phyloP scores from a whole-genome alignment of 2,113 vertebrate species.

The Rhegmatorhina hoffmannsi region DNA sequence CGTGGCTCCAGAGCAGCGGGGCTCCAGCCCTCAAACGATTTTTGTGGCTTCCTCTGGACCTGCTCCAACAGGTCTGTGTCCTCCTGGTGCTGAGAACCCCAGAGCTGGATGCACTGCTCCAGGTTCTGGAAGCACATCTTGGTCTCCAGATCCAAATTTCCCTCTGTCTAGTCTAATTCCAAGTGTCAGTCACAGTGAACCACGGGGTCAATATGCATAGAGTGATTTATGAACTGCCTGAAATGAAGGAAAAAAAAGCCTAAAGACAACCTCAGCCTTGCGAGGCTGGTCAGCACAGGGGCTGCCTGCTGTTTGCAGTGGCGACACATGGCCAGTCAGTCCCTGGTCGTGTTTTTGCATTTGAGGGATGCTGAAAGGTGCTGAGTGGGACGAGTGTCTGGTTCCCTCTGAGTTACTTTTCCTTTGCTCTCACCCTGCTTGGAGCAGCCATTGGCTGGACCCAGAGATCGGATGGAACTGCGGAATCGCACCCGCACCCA shows the following conservation, averaged over 20 bases:
- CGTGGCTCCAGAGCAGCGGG: not conserved
- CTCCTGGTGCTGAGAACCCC: not conserved
- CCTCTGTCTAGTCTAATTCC: not conserved
- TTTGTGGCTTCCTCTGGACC: not conserved
- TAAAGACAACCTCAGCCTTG: accelerated
- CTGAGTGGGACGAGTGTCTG: not conserved
- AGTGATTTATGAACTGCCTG: not conserved
- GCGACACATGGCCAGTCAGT: not conserved
- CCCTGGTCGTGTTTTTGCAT: not conserved
- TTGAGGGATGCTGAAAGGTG: not conserved
- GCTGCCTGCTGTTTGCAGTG: not conserved
- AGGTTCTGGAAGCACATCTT: not conserved
- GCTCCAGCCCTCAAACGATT: not conserved
- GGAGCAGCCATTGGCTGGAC: not conserved
- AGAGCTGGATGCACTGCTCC: not conserved
- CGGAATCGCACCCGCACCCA: not conserved
- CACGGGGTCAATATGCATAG: accelerated
- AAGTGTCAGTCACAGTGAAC: accelerated
- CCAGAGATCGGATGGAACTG: not conserved
- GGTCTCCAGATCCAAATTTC: accelerated
- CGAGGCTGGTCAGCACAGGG: not conserved
- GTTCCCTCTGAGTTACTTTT: not conserved
- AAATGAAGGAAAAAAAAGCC: not conserved
- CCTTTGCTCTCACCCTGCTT: not conserved
- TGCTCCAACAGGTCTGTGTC: not conserved